These are phyloP conservation scores for Platynereis dumerilii DNA, from an alignment of 2,888 invertebrate species.

Conservation along the genomic window DNA sequence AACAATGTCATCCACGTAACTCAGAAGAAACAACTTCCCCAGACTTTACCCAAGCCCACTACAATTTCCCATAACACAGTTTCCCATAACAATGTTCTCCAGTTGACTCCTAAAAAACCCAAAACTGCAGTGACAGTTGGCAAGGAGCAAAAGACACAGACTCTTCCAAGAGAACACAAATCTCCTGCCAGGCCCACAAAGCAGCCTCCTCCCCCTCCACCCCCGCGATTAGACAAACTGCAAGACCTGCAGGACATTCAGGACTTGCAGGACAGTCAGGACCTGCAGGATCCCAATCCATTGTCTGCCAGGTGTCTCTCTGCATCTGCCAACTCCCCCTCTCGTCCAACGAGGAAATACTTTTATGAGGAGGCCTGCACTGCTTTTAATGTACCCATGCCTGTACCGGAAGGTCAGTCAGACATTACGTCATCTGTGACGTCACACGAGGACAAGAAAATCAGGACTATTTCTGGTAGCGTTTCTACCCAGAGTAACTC, in stretches of 20 bases:
- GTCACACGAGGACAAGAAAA: not conserved
- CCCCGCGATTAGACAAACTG: not conserved
- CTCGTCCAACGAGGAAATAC: not conserved
- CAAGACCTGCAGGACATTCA: not conserved
- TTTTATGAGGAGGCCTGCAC: slow-evolving; percentile 5
- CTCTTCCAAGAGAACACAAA: not conserved
- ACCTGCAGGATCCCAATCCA: not conserved
- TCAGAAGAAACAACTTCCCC: too few species aligned
- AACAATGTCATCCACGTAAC: too few species aligned
- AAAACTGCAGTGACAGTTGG: too few species aligned
- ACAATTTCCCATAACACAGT: too few species aligned
- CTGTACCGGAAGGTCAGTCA: too few species aligned
- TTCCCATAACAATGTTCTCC: too few species aligned
- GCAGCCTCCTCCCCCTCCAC: slow-evolving; percentile 1
- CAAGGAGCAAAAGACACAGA: too few species aligned
- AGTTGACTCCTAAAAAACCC: too few species aligned
- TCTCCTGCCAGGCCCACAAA: not conserved
- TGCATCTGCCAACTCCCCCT: not conserved
- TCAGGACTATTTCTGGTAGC: not conserved
- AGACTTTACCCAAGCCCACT: too few species aligned
- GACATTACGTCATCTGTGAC: not conserved
- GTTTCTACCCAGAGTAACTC: not conserved
- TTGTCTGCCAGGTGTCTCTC: not conserved
- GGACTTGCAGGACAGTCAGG: too few species aligned
- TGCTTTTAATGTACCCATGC: slow-evolving; percentile 1